Percentiles rank a stretch among this genome's conserved stretches.
Conservation (phyloP, 2,888 invertebrate species). For the Epirrhoe tristata region DNA sequence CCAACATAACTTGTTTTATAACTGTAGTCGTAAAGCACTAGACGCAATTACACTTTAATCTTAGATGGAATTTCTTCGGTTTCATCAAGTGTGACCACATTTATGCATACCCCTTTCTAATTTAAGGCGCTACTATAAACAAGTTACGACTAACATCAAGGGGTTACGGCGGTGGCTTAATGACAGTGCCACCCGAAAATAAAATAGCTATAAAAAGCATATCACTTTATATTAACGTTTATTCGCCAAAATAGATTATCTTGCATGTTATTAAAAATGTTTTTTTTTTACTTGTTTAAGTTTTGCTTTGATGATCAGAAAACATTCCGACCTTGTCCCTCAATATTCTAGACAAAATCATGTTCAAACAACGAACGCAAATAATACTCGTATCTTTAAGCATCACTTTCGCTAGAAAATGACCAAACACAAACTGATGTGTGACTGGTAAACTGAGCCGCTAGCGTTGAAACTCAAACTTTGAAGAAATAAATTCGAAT, state of each 20-base stretch:
- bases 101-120: slow-evolving; percentile 71
- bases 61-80: slow-evolving; percentile 52
- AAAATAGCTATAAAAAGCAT: slow-evolving; percentile 71
- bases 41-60: slow-evolving; percentile 59
- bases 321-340: too few species aligned
- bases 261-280: slow-evolving; percentile 35
- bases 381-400: too few species aligned
- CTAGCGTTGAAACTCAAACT: too few species aligned
- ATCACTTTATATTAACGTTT: slow-evolving; percentile 63
- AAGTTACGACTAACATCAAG: slow-evolving; percentile 79
- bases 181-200: slow-evolving; percentile 76
- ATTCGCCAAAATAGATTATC: slow-evolving; percentile 51
- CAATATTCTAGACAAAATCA: too few species aligned
- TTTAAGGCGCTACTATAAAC: slow-evolving; percentile 79
- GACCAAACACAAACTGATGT: too few species aligned
- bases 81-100: slow-evolving; percentile 54
- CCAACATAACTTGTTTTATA: slow-evolving; percentile 34
- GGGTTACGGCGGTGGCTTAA: slow-evolving; percentile 77
- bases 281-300: not conserved
- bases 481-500: too few species aligned
- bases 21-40: slow-evolving; percentile 37
- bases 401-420: too few species aligned
- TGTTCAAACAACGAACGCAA: too few species aligned
- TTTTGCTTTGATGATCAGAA: too few species aligned
- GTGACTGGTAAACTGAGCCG: too few species aligned